A percentile compares a stretch with the other conserved stretches of the same genome.
These are phyloP conservation scores for Ips typographus DNA, from an alignment of 1,140 invertebrate genomes.

Conservation along the genomic window DNA sequence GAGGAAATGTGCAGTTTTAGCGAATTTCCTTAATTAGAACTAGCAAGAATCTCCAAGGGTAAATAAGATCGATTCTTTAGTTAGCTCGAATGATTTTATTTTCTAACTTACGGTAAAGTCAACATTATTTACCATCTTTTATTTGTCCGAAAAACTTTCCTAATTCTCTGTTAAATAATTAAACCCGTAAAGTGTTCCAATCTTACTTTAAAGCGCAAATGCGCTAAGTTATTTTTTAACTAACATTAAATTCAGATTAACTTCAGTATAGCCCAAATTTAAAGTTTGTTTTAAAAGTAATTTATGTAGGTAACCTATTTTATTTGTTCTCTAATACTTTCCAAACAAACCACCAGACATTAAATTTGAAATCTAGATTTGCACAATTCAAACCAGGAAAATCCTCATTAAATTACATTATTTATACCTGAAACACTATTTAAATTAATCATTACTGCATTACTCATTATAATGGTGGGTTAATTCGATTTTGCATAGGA, in stretches of 20 bases:
- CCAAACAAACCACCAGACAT: too few species aligned
- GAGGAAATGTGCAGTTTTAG: conserved; percentile 4
- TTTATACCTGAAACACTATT: too few species aligned
- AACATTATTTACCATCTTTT: conserved; percentile 12
- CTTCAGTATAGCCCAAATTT: background rate
- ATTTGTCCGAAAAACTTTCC: conserved; percentile 19
- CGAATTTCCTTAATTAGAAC: conserved; percentile 1
- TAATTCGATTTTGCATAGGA: too few species aligned
- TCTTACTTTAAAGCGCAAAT: conserved; percentile 15
- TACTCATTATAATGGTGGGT: too few species aligned
- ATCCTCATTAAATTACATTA: too few species aligned
- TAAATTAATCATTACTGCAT: too few species aligned
- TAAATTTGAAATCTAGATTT: too few species aligned
- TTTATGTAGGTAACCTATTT: background rate
- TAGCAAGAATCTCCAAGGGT: conserved; percentile 1
- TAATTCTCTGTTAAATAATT: conserved; percentile 16
- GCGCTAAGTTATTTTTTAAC: background rate
- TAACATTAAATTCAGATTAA: conserved; percentile 8
- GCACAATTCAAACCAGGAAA: too few species aligned
- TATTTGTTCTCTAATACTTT: background rate
- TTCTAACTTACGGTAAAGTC: conserved; percentile 6
- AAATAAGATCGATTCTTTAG: conserved; percentile 11
- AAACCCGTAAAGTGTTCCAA: conserved; percentile 16
- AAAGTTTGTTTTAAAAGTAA: conserved; percentile 4
- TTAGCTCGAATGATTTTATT: conserved; percentile 10